Base-by-base conservation (phyloP, 64 coral and sea anemone species). In the Montipora sp. region DNA sequence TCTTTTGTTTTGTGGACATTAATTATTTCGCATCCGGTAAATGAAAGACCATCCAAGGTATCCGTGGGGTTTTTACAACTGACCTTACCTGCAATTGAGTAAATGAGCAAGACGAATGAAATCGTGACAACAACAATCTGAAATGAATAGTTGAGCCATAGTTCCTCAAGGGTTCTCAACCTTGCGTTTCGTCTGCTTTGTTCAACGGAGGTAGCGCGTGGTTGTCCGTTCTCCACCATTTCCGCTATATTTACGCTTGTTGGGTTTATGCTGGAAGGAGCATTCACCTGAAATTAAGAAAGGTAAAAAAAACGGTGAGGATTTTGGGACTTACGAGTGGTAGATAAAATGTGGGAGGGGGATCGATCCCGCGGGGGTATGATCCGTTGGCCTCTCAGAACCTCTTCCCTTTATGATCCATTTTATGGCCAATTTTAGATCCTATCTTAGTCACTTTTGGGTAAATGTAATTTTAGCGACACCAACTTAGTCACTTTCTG, bases 61-160 rank as follows among this genome's bases (percentile, higher is more conserved):
- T 11, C 60, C 60, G 8, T 51, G 9, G 12, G 0, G 5, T 18
- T n/a, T 60, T 81, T 60, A 20, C 43, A 71, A 22, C 20, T 4
- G 1, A 58, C 27, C 80, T 85, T 22, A 85, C 82, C 82, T 49
- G 45, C 65, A n/a, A 85, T 49, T n/a, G 82, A 71, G 59, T 85
- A 71, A 46, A 85, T 48, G 66, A 85, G 82, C 63, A 85, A 47
- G 66, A 72, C 4, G 47, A 85, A 14, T 49, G 82, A 45, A 85
- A 85, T 85, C 7, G 49, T n/a, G 16, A 85, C 82, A 72, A 85
- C 82, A 85, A 67, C 47, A 18, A 85, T 70, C 65, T 85, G 82
- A 71, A 85, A 85, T 47, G 46, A 69, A 45, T 85, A 71, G 15
- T 51, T 9, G 18, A 0, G 14, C 63, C 82, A 85, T 3, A 72